Conservation (phyloP, 2,797 vertebrate species). For the Syndactyla subalaris region DNA sequence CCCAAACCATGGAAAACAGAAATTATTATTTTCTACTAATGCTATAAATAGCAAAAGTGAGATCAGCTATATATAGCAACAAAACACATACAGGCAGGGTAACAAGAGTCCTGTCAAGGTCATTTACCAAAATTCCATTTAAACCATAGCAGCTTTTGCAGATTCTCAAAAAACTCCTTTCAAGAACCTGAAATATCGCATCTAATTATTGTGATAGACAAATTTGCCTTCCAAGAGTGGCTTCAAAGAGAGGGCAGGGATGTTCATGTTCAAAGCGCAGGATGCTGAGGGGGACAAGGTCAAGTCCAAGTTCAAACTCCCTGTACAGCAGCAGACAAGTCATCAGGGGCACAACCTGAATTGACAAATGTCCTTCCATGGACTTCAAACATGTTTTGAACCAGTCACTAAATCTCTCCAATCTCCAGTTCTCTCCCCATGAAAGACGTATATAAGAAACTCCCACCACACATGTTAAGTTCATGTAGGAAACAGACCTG, state of each 20-base stretch:
- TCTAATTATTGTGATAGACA: not conserved
- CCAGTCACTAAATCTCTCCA: not conserved
- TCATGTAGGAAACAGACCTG: not conserved
- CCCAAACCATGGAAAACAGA: not conserved
- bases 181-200: not conserved
- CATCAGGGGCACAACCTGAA: accelerated
- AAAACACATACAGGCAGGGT: not conserved
- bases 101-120: not conserved
- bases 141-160: not conserved
- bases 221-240: not conserved
- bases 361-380: not conserved
- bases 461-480: accelerated
- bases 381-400: not conserved
- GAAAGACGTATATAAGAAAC: not conserved
- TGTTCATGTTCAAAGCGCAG: not conserved
- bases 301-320: not conserved
- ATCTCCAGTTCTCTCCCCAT: not conserved
- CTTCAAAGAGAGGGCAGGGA: not conserved
- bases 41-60: not conserved
- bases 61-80: not conserved
- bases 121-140: not conserved
- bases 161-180: not conserved
- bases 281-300: not conserved
- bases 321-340: not conserved
- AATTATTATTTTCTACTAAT: not conserved